Percentiles rank a stretch among this genome's conserved stretches.
Conservation (phyloP, 2,797 vertebrate species). For the Falco berigora region DNA sequence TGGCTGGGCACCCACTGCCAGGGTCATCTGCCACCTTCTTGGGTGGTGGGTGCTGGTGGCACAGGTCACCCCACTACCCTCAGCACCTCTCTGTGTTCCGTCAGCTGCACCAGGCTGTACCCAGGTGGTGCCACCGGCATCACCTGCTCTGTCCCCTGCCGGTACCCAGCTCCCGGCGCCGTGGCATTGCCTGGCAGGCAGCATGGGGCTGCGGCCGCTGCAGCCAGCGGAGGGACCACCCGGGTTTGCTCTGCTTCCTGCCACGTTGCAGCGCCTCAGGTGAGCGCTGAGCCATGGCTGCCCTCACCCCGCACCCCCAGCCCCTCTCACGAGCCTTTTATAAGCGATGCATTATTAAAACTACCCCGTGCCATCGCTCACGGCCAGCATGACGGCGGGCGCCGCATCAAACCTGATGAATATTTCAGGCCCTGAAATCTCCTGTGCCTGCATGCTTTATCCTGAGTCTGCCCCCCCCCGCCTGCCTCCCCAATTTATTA, state of each 20-base stretch:
- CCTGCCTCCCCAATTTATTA: neutral
- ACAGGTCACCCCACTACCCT: too few relatives aligned
- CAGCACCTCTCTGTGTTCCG: neutral
- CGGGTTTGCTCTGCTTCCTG: accelerated
- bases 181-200: neutral
- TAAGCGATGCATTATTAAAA: conserved; percentile 5
- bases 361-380: neutral
- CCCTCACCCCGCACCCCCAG: neutral
- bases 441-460: neutral
- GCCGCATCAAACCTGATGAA: conserved; percentile 32
- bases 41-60: neutral
- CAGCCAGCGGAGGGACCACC: neutral
- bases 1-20: neutral
- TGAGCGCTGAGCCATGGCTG: neutral
- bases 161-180: neutral
- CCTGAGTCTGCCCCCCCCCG: neutral
- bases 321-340: neutral
- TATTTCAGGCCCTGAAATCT: conserved; percentile 52
- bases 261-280: neutral
- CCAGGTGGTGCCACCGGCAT: neutral
- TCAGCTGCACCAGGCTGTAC: neutral
- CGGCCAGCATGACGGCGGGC: neutral
- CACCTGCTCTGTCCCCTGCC: neutral
- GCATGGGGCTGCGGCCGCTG: accelerated
- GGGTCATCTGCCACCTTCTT: neutral